Base-by-base conservation (phyloP, 2,797 vertebrate genomes). In the Lagocephalus sceleratus region DNA sequence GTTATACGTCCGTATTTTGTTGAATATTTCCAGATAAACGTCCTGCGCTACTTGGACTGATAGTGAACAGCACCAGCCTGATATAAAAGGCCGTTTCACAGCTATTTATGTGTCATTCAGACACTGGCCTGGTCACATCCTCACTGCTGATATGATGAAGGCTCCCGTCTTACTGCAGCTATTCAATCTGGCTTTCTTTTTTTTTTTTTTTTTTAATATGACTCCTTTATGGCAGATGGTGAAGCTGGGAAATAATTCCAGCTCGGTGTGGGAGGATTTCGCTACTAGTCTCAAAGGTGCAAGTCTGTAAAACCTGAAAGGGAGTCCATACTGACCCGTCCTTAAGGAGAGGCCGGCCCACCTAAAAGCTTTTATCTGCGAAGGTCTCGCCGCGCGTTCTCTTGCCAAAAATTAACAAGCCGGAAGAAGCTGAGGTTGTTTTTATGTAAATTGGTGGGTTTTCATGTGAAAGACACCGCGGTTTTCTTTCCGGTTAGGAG, bases 291-390 rank as follows among this genome's bases (percentile, higher is more conserved):
- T 75, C 63, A 74, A 61, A 71, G 62, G 53, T 76, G 77, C 70
- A 72, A 71, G 74, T 79, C 64, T 75, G 76, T 79, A 71, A 84
- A 80, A 77, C 59, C 59, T 73, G 62, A 55, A 61, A 60, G 68
- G 68, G 68, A 76, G 79, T 78, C 62, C 70, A 59, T 47, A 63
- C 63, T 75, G 71, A 72, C 71, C 68, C 76, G 63, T 68, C 60
- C 62, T 67, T 58, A 64, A 82, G 62, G 60, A 73, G 67, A 67
- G 66, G 76, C 77, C 69, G 73, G 54, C 66, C 66, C 53, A 64
- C 59, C 74, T 57, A 53, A 78, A 78, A 66, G 71, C 74, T 76
- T 75, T 79, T 58, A 82, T 81, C 67, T 63, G 41, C 57, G 32
- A 63, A 69, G 40, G 66, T 56, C 51, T 54, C 71, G 41, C 22